Conservation (phyloP, 92 coral and sea anemone genomes). For the Palythoa grandiflora region DNA sequence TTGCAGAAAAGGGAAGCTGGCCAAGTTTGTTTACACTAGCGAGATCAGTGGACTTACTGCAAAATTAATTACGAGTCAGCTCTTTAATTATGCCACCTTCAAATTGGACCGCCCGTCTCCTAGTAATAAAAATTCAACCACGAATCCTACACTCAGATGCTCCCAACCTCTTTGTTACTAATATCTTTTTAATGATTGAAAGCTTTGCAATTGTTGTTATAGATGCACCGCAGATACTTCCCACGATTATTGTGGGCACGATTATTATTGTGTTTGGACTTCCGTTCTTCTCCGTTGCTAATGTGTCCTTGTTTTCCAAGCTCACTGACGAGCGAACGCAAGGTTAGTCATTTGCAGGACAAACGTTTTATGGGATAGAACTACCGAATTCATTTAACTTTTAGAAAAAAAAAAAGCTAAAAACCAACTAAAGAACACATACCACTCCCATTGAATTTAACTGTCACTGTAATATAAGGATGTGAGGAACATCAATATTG, state of each 20-base stretch:
- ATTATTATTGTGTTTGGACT: slow-evolving; percentile 90
- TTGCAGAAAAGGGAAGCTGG: too few species aligned
- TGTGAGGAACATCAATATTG: too few species aligned
- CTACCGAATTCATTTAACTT: not conserved
- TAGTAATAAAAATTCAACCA: too few species aligned
- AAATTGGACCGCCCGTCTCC: too few species aligned
- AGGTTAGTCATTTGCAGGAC: slow-evolving; percentile 55
- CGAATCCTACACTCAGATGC: too few species aligned
- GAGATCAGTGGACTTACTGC: too few species aligned
- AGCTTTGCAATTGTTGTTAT: slow-evolving; percentile 1
- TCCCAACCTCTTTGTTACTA: not conserved
- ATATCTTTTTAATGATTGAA: not conserved
- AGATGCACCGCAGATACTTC: slow-evolving; percentile 83
- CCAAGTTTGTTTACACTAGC: too few species aligned
- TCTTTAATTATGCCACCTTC: too few species aligned
- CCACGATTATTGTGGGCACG: slow-evolving; percentile 89
- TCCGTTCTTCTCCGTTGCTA: slow-evolving; percentile 92
- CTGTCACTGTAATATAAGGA: too few species aligned
- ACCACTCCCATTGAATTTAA: not conserved
- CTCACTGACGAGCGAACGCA: slow-evolving; percentile 89
- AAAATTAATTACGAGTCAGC: too few species aligned
- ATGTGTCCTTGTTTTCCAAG: slow-evolving; percentile 89
- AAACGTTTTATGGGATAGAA: not conserved
- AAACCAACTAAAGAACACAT: not conserved
- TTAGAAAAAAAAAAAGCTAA: not conserved